phyloP scores from a whole-genome alignment of 2,888 invertebrate genomes.

The Dryocosmus kuriphilus region DNA sequence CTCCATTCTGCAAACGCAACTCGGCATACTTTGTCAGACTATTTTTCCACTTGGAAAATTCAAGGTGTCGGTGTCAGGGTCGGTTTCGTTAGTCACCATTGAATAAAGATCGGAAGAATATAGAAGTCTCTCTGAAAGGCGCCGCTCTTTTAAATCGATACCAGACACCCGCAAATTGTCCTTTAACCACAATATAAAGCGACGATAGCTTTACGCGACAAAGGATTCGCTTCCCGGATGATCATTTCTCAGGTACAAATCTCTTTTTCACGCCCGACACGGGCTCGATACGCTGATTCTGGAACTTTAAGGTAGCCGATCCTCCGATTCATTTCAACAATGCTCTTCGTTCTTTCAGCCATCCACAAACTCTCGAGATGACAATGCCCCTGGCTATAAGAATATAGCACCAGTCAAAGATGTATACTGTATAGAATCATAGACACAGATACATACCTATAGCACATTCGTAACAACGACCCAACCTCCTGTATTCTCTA shows the following conservation, averaged over 20 bases:
- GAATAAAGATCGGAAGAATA: slow-evolving; percentile 30
- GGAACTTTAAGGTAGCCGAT: slow-evolving; percentile 51
- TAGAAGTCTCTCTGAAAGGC: slow-evolving; percentile 43
- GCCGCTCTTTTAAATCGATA: slow-evolving; percentile 55
- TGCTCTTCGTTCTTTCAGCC: slow-evolving; percentile 44
- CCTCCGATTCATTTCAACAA: slow-evolving; percentile 52
- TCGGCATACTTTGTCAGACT: slow-evolving; percentile 20
- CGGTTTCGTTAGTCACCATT: background rate
- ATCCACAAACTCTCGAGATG: slow-evolving; percentile 44
- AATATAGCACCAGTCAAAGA: slow-evolving; percentile 46
- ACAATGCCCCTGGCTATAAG: slow-evolving; percentile 42
- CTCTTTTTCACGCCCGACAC: slow-evolving; percentile 58
- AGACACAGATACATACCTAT: slow-evolving; percentile 11
- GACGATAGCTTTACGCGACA: slow-evolving; percentile 59
- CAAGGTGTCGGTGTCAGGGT: slow-evolving; percentile 24
- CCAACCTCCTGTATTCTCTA: slow-evolving; percentile 12
- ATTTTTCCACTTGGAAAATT: slow-evolving; percentile 35
- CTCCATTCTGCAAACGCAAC: slow-evolving; percentile 3
- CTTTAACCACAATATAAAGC: slow-evolving; percentile 63
- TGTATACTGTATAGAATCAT: slow-evolving; percentile 33
- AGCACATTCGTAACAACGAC: slow-evolving; percentile 30
- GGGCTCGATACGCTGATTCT: slow-evolving; percentile 44
- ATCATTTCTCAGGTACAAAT: slow-evolving; percentile 63
- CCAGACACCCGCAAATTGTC: slow-evolving; percentile 62
- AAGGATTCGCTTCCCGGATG: slow-evolving; percentile 58